Base-by-base conservation (phyloP, 2,113 vertebrate genomes). In the Xiphias gladius region DNA sequence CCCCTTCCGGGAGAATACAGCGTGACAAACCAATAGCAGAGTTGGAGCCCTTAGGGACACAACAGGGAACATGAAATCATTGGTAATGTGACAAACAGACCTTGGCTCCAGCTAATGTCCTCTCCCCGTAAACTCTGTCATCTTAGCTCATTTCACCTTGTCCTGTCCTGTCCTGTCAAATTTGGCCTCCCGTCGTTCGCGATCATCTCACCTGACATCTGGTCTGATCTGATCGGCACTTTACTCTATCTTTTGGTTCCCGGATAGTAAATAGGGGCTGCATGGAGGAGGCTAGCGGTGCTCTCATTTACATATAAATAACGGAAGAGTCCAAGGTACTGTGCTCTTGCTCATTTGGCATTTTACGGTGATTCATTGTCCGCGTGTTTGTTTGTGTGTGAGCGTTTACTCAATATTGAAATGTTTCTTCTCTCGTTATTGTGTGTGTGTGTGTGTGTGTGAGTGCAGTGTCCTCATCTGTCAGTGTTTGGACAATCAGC, bases 281-380 rank as follows among this genome's bases (percentile, higher is more conserved):
- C 26, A 11, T 32, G 58, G 58, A 32, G 50, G 14, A 65, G 66
- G 66, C 76, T 46, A 13, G 50, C 1, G 9, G 54, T 54, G 70
- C n/a, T 37, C 83, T 89, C 75, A 93, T 92, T 91, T 89, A n/a
- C 91, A 93, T 92, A 82, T 86, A 92, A 88, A 92, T 91, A 59
- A 85, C 32, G 37, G 48, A 24, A 43, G 67, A 41, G 62, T 71
- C 58, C 48, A 59, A 59, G 72, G 76, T 77, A 69, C 58, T 12
- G 16, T 24, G 17, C 43, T 82, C 46, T 13, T 24, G 77, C 57
- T 83, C 68, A 62, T 86, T 84, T 82, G 70, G 79, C 73, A 64
- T 75, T 73, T 81, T 72, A 41, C 22, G 20, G 69, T 20, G 62
- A 86, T 71, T 74, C 46, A 62, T n/a, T 58, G 50, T 74, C 35